Conservation (phyloP, 2,888 invertebrate species). For the Gymnosoma rotundatum region DNA sequence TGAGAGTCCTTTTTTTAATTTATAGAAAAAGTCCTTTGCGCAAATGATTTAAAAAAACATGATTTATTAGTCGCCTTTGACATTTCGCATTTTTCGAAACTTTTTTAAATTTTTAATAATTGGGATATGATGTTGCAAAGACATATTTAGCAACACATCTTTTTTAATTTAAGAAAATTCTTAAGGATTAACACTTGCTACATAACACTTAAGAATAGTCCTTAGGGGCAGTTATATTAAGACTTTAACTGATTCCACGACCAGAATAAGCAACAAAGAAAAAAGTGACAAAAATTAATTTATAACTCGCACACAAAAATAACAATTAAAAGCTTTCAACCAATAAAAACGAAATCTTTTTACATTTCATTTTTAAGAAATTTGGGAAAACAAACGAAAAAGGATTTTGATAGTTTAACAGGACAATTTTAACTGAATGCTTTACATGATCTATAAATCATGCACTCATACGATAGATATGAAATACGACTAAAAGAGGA, state of each 20-base stretch:
- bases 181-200: too few species aligned
- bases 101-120: too few species aligned
- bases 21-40: too few species aligned
- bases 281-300: conserved; percentile 64
- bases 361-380: conserved; percentile 22
- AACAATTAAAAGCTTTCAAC: background rate
- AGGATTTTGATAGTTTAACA: conserved; percentile 34
- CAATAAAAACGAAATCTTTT: background rate
- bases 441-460: background rate
- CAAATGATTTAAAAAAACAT: too few species aligned
- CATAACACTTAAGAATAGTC: background rate
- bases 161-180: too few species aligned
- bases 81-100: too few species aligned
- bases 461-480: background rate
- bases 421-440: conserved; percentile 55
- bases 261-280: conserved; percentile 1
- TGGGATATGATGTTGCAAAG: too few species aligned
- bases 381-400: conserved; percentile 51
- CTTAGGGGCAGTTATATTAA: conserved; percentile 25
- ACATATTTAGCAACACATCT: too few species aligned
- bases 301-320: conserved; percentile 5
- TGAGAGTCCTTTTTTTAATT: too few species aligned
- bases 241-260: conserved; percentile 7
- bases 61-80: too few species aligned
- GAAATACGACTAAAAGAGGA: background rate